phyloP scores from a whole-genome alignment of 2,797 vertebrate genomes.

The Lithobates pipiens region DNA sequence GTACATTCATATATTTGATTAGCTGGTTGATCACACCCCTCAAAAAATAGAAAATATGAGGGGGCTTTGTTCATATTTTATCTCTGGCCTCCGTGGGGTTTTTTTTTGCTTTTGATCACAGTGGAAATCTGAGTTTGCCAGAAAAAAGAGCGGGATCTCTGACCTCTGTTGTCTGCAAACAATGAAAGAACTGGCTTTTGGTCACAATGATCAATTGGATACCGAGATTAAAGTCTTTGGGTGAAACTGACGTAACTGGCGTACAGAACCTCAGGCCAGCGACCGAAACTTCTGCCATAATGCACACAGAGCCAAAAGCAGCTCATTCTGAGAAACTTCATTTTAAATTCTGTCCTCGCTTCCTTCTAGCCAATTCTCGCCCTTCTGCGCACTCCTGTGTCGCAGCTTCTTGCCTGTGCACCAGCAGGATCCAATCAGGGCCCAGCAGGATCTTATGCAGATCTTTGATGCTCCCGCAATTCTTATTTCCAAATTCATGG shows the following conservation, averaged over 20 bases:
- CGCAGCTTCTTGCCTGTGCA: constrained; percentile 33
- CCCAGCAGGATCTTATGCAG: constrained; percentile 50
- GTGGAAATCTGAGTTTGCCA: not conserved
- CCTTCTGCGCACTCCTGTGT: constrained; percentile 37
- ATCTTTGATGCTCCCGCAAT: not conserved
- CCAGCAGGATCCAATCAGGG: constrained; percentile 59
- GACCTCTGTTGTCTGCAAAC: not conserved
- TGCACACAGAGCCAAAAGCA: not conserved
- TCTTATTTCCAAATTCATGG: constrained; percentile 22
- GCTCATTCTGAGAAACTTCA: not conserved
- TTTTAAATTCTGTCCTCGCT: constrained; percentile 52
- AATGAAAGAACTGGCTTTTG: not conserved
- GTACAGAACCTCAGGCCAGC: not conserved
- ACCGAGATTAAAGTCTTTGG: not conserved
- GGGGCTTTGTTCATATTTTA: no score
- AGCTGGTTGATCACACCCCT: no score
- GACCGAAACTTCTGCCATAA: not conserved
- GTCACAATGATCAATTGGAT: not conserved
- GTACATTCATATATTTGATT: no score
- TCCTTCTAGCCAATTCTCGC: constrained; percentile 10
- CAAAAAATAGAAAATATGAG: no score
- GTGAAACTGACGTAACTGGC: not conserved
- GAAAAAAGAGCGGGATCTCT: not conserved
- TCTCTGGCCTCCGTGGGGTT: no score
- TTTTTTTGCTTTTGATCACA: not conserved